Conservation (phyloP, 64 coral and sea anemone species). For the Montipora efflorescens region DNA sequence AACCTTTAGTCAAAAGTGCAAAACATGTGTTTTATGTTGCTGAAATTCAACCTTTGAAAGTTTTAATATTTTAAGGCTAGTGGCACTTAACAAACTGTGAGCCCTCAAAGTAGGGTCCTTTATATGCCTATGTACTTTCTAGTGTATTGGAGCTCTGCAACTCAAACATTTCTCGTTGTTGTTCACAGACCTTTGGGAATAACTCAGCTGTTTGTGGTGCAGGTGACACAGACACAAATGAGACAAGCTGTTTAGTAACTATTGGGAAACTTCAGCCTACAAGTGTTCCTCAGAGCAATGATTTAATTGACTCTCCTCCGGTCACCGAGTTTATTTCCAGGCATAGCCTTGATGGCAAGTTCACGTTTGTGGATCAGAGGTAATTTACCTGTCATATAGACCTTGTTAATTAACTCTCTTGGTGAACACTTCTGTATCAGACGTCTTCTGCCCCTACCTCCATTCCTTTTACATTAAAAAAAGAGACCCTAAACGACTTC, state of each 20-base stretch:
- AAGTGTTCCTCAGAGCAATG: slow-evolving; percentile 81
- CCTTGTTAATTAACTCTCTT: background rate
- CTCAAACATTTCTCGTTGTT: background rate
- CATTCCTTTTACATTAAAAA: too few species aligned
- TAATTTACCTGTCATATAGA: background rate
- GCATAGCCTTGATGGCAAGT: slow-evolving; percentile 96
- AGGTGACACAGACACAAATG: slow-evolving; percentile 54
- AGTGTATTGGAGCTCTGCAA: background rate
- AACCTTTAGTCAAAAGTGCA: too few species aligned
- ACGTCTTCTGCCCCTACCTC: too few species aligned
- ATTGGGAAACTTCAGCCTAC: slow-evolving; percentile 95
- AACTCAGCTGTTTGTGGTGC: slow-evolving; percentile 1
- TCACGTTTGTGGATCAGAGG: slow-evolving; percentile 99
- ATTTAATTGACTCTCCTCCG: slow-evolving; percentile 73
- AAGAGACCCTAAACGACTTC: too few species aligned
- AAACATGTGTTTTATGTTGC: too few species aligned
- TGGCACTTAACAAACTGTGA: too few species aligned
- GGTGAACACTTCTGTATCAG: too few species aligned
- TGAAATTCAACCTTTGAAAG: too few species aligned
- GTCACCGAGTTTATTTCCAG: slow-evolving; percentile 96
- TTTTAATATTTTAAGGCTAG: too few species aligned
- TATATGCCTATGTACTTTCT: too few species aligned
- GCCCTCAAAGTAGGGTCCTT: too few species aligned
- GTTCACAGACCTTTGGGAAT: slow-evolving; percentile 9
- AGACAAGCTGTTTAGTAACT: slow-evolving; percentile 83